Evolutionary conservation across 2,113 vertebrate species (phyloP), one percentile per base, ranked within the genome.

Genomic region (Poecilia latipinna): DNA sequence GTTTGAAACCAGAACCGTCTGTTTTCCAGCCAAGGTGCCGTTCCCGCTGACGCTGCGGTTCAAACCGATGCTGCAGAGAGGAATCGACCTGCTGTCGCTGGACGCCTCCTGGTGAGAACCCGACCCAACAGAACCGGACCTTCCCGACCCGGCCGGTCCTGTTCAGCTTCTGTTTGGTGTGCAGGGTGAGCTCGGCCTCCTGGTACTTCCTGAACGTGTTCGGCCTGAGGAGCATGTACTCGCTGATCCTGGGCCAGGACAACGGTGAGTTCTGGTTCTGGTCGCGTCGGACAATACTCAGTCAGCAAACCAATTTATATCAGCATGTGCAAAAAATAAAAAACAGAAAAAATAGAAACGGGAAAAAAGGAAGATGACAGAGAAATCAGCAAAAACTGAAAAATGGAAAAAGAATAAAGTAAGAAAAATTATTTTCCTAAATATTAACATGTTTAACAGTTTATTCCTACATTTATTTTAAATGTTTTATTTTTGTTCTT

Each of bases 31-130:
- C 2, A 95, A 96, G 87, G 95, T 94, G 13, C 91, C 95, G 0
- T 96, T 95, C 67, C 95, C 94, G 1, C 78, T 95, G 77, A 95
- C 96, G 0, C 90, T 96, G 76, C 91, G 96, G 81, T 96, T 95
- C 84, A 96, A 96, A 79, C 96, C 96, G 4, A 96, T 96, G 96
- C 80, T 96, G 28, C 96, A 96, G 89, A 78, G 96, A 67, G 96
- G 96, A 2, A 94, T 96, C 24, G 95, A 96, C 71, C 92, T 96
- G 82, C 84, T 94, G 68, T 95, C 95, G 0, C 93, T 96, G 62
- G 96, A 96, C 1, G 94, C 94, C 3, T 95, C 95, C 22, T 96
- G 96, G 96, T 96, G 91, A 65, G 22, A 32, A 61, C 10, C 12
- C n/a, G 12, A 19, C 11, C 0, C 3, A 4, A 3, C 12, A 1